phyloP scores from a whole-genome alignment of 2,888 invertebrate genomes.

The Pollenia amentaria region DNA sequence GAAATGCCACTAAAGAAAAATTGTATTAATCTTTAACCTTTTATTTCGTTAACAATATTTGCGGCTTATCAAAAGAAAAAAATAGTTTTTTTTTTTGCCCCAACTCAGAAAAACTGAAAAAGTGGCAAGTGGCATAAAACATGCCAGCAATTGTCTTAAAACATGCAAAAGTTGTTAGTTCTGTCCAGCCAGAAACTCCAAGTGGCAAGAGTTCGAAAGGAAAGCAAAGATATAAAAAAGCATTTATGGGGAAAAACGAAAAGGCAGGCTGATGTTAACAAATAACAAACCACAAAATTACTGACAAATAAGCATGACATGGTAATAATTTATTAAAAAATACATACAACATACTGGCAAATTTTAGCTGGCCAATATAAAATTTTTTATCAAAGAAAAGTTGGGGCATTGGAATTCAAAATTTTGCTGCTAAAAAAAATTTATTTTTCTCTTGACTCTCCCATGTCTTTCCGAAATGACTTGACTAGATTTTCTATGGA shows the following conservation, averaged over 20 bases:
- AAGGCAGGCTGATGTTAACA: neutral
- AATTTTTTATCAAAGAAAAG: neutral
- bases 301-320: constrained; percentile 61
- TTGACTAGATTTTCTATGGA: no score
- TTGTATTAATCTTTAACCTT: constrained; percentile 36
- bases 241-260: neutral
- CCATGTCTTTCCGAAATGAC: no score
- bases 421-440: no score
- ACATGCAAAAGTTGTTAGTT: constrained; percentile 29
- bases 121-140: neutral
- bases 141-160: constrained; percentile 35
- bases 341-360: neutral
- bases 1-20: neutral
- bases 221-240: constrained; percentile 6
- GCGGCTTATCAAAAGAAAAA: constrained; percentile 9
- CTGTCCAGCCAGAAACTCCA: neutral
- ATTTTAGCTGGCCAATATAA: constrained; percentile 1
- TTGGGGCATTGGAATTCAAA: no score
- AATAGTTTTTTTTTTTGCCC: neutral
- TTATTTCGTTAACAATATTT: constrained; percentile 6
- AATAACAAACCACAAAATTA: constrained; percentile 43
- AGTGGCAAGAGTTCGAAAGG: neutral
- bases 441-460: no score
- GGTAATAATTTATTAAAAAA: constrained; percentile 59
- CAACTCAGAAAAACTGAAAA: neutral